Conservation (phyloP, 2,888 invertebrate genomes). For the Rhabditoides inermis region DNA sequence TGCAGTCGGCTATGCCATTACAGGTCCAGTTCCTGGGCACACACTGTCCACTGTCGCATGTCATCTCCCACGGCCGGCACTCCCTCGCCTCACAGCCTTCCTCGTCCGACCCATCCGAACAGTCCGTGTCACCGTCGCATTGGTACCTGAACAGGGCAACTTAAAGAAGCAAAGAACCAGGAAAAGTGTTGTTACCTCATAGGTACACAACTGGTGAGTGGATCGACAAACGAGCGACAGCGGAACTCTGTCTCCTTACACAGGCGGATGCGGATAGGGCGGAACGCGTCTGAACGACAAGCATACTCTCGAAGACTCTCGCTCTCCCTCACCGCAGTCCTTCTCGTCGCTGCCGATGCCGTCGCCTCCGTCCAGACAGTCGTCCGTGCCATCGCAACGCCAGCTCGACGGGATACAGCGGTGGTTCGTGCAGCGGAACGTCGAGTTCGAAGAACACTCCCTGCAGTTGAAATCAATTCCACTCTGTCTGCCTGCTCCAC, state of each 20-base stretch:
- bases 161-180: too few species aligned
- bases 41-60: constrained; percentile 53
- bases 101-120: constrained; percentile 63
- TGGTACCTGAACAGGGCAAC: too few species aligned
- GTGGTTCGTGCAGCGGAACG: constrained; percentile 24
- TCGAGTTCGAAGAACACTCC: too few species aligned
- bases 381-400: constrained; percentile 68
- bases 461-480: too few species aligned
- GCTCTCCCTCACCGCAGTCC: constrained; percentile 18
- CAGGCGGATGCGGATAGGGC: too few species aligned
- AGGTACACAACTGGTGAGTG: too few species aligned
- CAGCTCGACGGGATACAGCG: constrained; percentile 63
- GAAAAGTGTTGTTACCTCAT: too few species aligned
- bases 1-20: constrained; percentile 67
- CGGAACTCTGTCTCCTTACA: too few species aligned
- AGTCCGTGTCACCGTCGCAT: constrained; percentile 62
- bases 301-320: too few species aligned
- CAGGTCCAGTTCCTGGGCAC: constrained; percentile 65
- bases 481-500: too few species aligned
- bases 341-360: constrained; percentile 42
- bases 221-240: too few species aligned
- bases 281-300: constrained; percentile 11
- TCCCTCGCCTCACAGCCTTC: constrained; percentile 57
- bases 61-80: constrained; percentile 13
- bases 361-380: constrained; percentile 69